Conservation (phyloP, 92 coral and sea anemone genomes). For the Porites cylindrica region DNA sequence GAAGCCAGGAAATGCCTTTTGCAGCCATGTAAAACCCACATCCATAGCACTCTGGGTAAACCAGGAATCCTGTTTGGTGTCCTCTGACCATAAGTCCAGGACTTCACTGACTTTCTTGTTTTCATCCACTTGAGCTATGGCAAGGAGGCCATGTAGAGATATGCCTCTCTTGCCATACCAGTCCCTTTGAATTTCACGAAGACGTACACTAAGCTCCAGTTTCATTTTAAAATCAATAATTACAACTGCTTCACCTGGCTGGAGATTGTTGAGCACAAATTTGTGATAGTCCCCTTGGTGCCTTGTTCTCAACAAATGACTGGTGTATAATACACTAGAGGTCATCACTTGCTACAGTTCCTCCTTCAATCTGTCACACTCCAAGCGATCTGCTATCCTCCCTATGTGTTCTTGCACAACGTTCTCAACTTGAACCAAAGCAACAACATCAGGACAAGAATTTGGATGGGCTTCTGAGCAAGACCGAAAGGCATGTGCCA, state of each 20-base stretch:
- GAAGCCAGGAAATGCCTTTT: too few relatives aligned
- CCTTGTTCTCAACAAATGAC: constrained; percentile 3
- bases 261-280: constrained; percentile 4
- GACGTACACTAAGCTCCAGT: constrained; percentile 46
- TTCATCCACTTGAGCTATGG: neutral
- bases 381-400: too few relatives aligned
- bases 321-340: too few relatives aligned
- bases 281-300: neutral
- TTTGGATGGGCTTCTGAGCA: constrained; percentile 28
- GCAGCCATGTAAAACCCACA: neutral
- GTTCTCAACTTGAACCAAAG: neutral
- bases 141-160: constrained; percentile 54
- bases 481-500: constrained; percentile 38
- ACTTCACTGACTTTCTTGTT: too few relatives aligned
- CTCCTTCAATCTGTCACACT: too few relatives aligned
- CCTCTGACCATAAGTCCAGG: neutral
- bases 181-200: constrained; percentile 58
- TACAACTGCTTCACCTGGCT: neutral
- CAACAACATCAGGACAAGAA: neutral
- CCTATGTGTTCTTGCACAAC: neutral
- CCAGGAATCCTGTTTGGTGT: neutral
- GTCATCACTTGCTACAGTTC: too few relatives aligned
- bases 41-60: neutral
- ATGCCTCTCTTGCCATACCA: constrained; percentile 72
- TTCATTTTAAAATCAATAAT: constrained; percentile 58